Base-by-base conservation (phyloP, 1,140 invertebrate species). In the Trachelipus rathkii region DNA sequence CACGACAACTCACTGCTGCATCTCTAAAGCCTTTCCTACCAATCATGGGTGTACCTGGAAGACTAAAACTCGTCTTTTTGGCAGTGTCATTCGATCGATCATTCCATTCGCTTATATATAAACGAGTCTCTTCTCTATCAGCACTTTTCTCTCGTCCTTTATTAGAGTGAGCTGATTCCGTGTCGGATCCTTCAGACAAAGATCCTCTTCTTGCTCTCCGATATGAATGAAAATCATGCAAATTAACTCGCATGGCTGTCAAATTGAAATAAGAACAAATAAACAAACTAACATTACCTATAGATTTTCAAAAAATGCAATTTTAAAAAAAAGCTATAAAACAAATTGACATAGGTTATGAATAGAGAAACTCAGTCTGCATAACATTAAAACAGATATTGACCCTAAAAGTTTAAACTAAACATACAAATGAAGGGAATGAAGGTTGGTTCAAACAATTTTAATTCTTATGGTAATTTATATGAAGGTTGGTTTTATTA, bases 1-100 rank as follows among this genome's bases (percentile, higher is more conserved):
- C 87, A 44, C 86, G 86, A 81, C 90, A 92, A 81, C 89, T 90
- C 0, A 90, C 89, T 24, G 89, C 90, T 23, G 90, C 89, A 85
- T 92, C 92, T 72, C 44, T 72, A 13, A 19, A 81, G 71, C 33
- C 77, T 46, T 72, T 43, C n/a, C 72, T 73, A 43, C 24, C 44
- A 53, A 71, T 24, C n/a, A 24, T 11, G 3, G 75, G 76, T 33
- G 78, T 80, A 69, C 44, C 71, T 13, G 78, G 78, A 23, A 74
- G 43, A 21, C 76, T 73, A 73, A 75, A 71, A 67, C 68, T 75
- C 44, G n/a, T 68, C 44, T 71, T 23, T 44, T 74, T 24, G 13
- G 23, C 23, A 0, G 23, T 13, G 23, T 19, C 13, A 4, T 24
- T 44, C 23, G 13, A 44, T 4, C n/a, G 11, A 10, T 33, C 60